phyloP scores from a whole-genome alignment of 2,888 invertebrate genomes.

The Athalia rosae region DNA sequence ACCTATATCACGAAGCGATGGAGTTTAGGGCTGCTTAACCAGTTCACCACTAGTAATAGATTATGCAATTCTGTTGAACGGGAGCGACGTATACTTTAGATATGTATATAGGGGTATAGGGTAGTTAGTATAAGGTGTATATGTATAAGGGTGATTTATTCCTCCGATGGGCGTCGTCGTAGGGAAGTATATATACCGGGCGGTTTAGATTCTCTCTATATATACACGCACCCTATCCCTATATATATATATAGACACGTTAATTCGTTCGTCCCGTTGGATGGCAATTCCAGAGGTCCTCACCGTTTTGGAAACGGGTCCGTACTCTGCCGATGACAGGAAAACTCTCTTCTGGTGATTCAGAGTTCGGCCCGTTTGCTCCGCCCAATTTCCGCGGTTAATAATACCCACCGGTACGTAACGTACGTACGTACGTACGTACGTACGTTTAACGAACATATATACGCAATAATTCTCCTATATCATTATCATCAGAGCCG shows the following conservation, averaged over 20 bases:
- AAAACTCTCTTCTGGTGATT: constrained; percentile 73
- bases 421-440: constrained; percentile 57
- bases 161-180: constrained; percentile 71
- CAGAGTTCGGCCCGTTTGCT: constrained; percentile 73
- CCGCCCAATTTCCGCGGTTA: constrained; percentile 57
- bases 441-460: constrained; percentile 43
- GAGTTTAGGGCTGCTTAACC: constrained; percentile 7
- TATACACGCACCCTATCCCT: too few species aligned
- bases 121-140: constrained; percentile 71
- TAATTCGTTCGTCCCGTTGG: constrained; percentile 47
- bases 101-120: constrained; percentile 53
- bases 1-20: neutral
- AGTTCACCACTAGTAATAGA: constrained; percentile 31
- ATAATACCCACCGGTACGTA: constrained; percentile 58
- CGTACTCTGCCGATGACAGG: constrained; percentile 70
- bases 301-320: constrained; percentile 50
- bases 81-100: constrained; percentile 15
- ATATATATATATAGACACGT: neutral
- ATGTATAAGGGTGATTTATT: constrained; percentile 68
- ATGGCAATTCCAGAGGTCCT: constrained; percentile 69
- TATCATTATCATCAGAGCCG: constrained; percentile 59
- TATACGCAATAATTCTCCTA: constrained; percentile 52
- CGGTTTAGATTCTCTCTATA: too few species aligned
- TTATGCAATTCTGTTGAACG: constrained; percentile 29
- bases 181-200: constrained; percentile 70